phyloP scores from a whole-genome alignment of 2,797 vertebrate species.

The Sebastes ruberrimus region DNA sequence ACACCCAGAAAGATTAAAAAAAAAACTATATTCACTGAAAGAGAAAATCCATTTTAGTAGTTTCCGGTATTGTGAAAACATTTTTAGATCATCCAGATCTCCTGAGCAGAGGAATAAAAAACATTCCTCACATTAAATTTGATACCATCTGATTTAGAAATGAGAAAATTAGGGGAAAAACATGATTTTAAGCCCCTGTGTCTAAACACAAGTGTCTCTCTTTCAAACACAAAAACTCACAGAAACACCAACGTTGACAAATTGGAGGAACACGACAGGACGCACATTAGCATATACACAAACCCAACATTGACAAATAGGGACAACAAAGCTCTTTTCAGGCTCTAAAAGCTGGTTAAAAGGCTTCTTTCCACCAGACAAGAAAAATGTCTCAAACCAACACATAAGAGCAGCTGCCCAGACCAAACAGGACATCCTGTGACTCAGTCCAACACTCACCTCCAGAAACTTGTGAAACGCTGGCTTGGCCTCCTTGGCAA shows the following conservation, averaged over 20 bases:
- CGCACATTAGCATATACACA: neutral
- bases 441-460: slow-evolving; percentile 76
- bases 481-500: slow-evolving; percentile 94
- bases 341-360: neutral
- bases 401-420: neutral
- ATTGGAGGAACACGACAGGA: neutral
- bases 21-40: neutral
- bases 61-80: neutral
- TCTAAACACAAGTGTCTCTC: neutral
- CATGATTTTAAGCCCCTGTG: accelerated
- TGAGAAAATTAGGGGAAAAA: neutral
- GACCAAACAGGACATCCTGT: neutral
- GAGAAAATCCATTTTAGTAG: neutral
- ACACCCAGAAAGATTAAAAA: neutral
- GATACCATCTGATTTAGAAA: neutral
- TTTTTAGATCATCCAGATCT: neutral
- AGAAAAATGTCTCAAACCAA: neutral
- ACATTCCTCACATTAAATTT: neutral
- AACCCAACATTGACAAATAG: neutral
- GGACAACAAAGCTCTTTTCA: neutral
- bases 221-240: neutral
- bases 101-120: neutral
- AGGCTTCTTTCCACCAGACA: neutral
- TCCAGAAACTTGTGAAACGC: slow-evolving; percentile 98
- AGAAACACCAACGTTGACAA: neutral